Base-by-base conservation (phyloP, 2,797 vertebrate species). In the Ptychadena robeensis region DNA sequence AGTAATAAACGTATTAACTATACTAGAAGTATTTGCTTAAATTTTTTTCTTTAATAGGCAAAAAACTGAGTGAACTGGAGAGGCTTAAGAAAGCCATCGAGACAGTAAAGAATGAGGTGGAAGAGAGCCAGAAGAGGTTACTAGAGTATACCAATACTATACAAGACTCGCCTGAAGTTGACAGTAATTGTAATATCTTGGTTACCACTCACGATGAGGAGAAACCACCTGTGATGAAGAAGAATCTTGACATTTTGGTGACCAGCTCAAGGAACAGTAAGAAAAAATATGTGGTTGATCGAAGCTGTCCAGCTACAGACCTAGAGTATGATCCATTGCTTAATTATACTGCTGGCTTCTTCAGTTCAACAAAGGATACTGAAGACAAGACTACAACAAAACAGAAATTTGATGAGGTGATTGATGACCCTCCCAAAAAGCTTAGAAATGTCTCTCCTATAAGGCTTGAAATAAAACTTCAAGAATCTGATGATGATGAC, bases 291-390 rank as follows among this genome's bases (percentile, higher is more conserved):
- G 86, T 93, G 48, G 82, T 94, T 79, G 92, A 94, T 86, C 87
- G 86, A 75, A 91, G 88, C 12, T 94, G 89, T 87, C 93, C 93
- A 27, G 93, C 88, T 86, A 93, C 91, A 35, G 92, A 94, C 87
- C 86, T 94, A 86, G 93, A 96, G 87, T 95, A 94, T 81, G 91
- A 95, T 78, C 93, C 94, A 12, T 88, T 93, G 67, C 93, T 94
- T 74, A 96, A 94, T 89, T 95, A 92, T 81, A 94, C 92, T 77
- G 88, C 94, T 35, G 92, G 88, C 63, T 28, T 93, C 8, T 79
- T 87, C 10, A 86, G 44, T 0, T 59, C 82, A 30, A 3, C 73
- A 75, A 34, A 14, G 32, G 71, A 83, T 14, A 4, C 11, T 73
- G 34, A 76, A 72, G 27, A 35, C 4, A 75, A 68, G 22, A 87